Conservation (phyloP, 2,888 invertebrate genomes). For the Arctia plantaginis region DNA sequence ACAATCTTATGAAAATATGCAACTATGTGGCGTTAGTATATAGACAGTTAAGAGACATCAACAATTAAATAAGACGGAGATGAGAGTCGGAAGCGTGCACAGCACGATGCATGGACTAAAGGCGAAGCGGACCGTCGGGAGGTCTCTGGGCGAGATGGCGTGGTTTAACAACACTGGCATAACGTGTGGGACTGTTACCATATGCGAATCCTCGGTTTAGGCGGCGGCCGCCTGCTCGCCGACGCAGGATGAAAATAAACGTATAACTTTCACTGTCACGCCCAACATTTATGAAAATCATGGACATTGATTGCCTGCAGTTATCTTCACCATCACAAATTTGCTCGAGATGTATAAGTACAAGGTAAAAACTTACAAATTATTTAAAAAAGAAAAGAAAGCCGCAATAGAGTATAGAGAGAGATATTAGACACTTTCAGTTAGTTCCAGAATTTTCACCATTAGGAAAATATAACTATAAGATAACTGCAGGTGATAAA, state of each 20-base stretch:
- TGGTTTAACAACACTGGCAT: slow-evolving; percentile 73
- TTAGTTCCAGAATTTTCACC: background rate
- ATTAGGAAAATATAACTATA: background rate
- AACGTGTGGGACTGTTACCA: slow-evolving; percentile 89
- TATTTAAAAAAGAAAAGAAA: background rate
- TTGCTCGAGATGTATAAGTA: slow-evolving; percentile 30
- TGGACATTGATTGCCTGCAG: slow-evolving; percentile 35
- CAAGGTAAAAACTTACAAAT: background rate
- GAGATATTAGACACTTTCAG: background rate
- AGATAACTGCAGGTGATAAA: slow-evolving; percentile 21
- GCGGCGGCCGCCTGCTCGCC: slow-evolving; percentile 91
- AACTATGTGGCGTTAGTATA: slow-evolving; percentile 54
- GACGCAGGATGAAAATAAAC: slow-evolving; percentile 86
- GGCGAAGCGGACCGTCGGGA: slow-evolving; percentile 79
- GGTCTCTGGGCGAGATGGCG: slow-evolving; percentile 70
- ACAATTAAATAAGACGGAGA: slow-evolving; percentile 58
- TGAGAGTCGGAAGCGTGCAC: slow-evolving; percentile 78
- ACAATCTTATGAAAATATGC: slow-evolving; percentile 40
- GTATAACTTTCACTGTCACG: slow-evolving; percentile 68
- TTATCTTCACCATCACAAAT: slow-evolving; percentile 35
- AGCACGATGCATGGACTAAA: slow-evolving; percentile 79
- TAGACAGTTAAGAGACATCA: slow-evolving; percentile 38
- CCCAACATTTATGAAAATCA: slow-evolving; percentile 52
- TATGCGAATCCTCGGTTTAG: slow-evolving; percentile 96
- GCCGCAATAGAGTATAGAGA: too few species aligned